Conservation (phyloP, 2,888 invertebrate genomes). For the Homarus gammarus region DNA sequence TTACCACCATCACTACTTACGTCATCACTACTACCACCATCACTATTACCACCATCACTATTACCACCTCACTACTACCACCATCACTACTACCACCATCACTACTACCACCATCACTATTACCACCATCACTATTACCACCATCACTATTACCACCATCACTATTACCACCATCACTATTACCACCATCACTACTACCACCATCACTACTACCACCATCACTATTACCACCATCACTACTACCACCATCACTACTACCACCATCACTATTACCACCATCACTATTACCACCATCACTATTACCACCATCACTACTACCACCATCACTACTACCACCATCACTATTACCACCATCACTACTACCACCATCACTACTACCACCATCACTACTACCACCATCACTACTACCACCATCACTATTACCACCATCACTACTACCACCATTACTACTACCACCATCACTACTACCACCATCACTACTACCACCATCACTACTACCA, state of each 20-base stretch:
- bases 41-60: not conserved
- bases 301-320: not conserved
- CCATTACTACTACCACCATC: not conserved
- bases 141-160: not conserved
- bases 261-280: not conserved
- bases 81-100: not conserved
- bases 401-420: not conserved
- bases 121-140: conserved; percentile 2
- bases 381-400: not conserved
- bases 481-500: not conserved
- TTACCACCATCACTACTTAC: not conserved
- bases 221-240: not conserved
- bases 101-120: not conserved
- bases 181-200: not conserved
- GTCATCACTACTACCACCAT: not conserved
- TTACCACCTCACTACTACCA: not conserved
- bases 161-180: not conserved
- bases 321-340: not conserved
- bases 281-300: not conserved
- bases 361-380: not conserved
- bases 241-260: not conserved
- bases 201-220: conserved; percentile 6
- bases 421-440: not conserved
- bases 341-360: not conserved
- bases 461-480: not conserved